Evolutionary conservation across 2,888 invertebrate species (phyloP).

Genomic region (Acanthosoma haemorrhoidale): DNA sequence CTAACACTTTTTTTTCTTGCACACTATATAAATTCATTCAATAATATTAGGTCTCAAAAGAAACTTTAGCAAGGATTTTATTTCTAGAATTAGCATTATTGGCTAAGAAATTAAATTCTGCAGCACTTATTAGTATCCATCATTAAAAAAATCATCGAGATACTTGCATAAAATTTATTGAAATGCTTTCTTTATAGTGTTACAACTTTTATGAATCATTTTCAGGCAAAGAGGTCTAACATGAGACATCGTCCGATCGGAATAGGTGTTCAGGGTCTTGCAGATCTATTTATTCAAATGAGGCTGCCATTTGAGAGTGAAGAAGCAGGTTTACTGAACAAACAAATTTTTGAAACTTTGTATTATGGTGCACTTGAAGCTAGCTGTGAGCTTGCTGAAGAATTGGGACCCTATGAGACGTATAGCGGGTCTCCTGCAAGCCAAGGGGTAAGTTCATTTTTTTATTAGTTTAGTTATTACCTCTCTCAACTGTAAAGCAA

Average conservation of each 20-base stretch:
- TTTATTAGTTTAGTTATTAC: constrained; percentile 12
- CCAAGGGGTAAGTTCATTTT: constrained; percentile 52
- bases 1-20: no score
- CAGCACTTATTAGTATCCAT: no score
- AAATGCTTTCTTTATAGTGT: no score
- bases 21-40: no score
- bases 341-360: constrained; percentile 94
- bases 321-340: constrained; percentile 78
- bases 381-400: constrained; percentile 86
- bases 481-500: no score
- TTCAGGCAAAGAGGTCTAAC: constrained; percentile 60
- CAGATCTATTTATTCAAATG: constrained; percentile 93
- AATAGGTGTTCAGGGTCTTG: constrained; percentile 95
- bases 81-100: no score
- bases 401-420: constrained; percentile 80
- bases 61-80: no score
- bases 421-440: constrained; percentile 89
- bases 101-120: no score
- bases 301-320: constrained; percentile 87
- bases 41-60: no score
- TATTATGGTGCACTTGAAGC: constrained; percentile 96
- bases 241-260: constrained; percentile 78
- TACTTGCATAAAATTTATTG: no score
- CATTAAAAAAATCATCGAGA: no score
- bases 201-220: no score